Evolutionary conservation across 1,140 invertebrate genomes (phyloP).

Genomic region (Drosophila prosaltans): DNA sequence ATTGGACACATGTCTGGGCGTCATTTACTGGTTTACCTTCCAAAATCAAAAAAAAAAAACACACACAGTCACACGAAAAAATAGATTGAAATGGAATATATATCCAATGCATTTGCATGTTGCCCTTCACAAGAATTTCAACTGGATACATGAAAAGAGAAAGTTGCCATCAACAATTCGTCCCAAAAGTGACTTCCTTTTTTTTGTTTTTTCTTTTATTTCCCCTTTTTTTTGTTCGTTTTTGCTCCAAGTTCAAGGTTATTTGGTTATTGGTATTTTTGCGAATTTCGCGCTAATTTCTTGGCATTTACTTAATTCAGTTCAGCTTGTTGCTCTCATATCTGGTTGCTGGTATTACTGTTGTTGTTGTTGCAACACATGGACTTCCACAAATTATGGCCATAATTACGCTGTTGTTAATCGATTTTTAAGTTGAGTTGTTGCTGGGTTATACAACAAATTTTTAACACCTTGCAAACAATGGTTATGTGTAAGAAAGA

Average conservation of each 20-base stretch:
- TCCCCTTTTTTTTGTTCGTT: constrained; percentile 14
- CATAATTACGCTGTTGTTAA: constrained; percentile 74
- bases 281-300: constrained; percentile 41
- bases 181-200: constrained; percentile 7
- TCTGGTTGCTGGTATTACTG: constrained; percentile 25
- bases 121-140: constrained; percentile 60
- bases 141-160: constrained; percentile 51
- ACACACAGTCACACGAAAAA: neutral
- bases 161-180: constrained; percentile 29
- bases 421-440: constrained; percentile 74
- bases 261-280: constrained; percentile 66
- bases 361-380: constrained; percentile 74
- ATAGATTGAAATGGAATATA: constrained; percentile 22
- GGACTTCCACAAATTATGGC: constrained; percentile 63
- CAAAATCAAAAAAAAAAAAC: constrained; percentile 1
- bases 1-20: constrained; percentile 52
- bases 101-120: constrained; percentile 48
- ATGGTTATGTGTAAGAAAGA: constrained; percentile 29
- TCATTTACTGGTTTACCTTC: constrained; percentile 61
- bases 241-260: constrained; percentile 68
- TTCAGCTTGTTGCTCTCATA: neutral
- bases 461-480: constrained; percentile 76
- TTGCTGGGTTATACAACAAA: constrained; percentile 68
- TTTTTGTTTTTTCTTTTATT: constrained; percentile 1
- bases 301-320: constrained; percentile 47